Conservation (phyloP, 2,113 vertebrate species). For the Serilophus lunatus region DNA sequence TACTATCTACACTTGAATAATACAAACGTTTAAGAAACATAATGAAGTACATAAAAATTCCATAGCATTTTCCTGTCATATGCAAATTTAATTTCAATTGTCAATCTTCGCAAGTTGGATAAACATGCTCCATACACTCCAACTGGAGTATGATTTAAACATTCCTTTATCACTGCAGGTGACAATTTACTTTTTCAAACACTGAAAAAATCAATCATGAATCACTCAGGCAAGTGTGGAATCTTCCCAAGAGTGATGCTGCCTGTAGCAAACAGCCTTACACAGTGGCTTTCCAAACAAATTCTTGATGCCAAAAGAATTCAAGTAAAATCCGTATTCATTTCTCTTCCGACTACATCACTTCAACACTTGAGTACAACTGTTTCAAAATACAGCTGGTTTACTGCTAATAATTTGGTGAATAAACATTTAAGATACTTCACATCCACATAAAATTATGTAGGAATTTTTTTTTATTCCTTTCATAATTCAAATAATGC, state of each 20-base stretch:
- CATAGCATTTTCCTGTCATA: not conserved
- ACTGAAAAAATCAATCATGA: not conserved
- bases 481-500: conserved; percentile 22
- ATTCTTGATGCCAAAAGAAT: not conserved
- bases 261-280: not conserved
- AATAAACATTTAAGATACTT: not conserved
- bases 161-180: not conserved
- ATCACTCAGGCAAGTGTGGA: not conserved
- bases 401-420: not conserved
- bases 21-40: not conserved
- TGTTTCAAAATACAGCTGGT: not conserved
- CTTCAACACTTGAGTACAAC: not conserved
- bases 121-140: not conserved
- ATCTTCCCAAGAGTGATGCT: not conserved
- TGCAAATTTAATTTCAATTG: not conserved
- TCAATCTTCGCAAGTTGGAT: not conserved
- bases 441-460: not conserved
- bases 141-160: not conserved
- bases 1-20: not conserved
- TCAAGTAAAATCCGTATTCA: not conserved
- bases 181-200: not conserved
- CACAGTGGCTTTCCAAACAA: not conserved
- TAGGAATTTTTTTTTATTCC: not conserved
- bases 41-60: not conserved
- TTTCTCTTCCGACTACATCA: not conserved